Percentiles rank a stretch among this genome's conserved stretches.
Conservation (phyloP, 2,113 vertebrate genomes). For the Oryzias melastigma region DNA sequence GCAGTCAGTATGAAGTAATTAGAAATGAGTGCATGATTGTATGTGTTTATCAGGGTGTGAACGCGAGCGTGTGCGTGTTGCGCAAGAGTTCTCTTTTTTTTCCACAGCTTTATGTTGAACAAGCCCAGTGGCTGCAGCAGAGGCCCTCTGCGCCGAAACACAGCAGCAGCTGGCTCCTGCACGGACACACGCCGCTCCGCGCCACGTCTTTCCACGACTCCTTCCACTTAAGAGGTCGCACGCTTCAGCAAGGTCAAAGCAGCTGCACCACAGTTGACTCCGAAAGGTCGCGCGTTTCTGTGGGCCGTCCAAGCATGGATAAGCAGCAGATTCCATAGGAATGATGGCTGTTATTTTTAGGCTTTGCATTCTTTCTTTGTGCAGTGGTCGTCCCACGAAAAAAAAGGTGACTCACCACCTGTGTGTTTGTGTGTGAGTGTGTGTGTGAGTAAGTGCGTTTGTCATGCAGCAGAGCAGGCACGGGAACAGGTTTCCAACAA, state of each 20-base stretch:
- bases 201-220: conserved; percentile 26
- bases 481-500: conserved; percentile 64
- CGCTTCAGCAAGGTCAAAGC: conserved; percentile 35
- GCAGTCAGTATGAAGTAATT: conserved; percentile 20
- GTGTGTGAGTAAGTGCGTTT: conserved; percentile 47
- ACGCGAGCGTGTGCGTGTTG: conserved; percentile 43
- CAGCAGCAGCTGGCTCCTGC: conserved; percentile 41
- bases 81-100: conserved; percentile 49
- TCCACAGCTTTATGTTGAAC: conserved; percentile 41
- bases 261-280: conserved; percentile 27
- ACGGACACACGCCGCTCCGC: conserved; percentile 17
- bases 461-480: conserved; percentile 55
- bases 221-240: conserved; percentile 31
- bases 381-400: conserved; percentile 55
- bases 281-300: conserved; percentile 47
- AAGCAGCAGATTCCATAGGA: conserved; percentile 54
- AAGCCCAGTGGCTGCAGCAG: conserved; percentile 36
- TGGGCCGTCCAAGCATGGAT: conserved; percentile 48
- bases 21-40: conserved; percentile 29
- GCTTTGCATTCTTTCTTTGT: conserved; percentile 53
- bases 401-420: conserved; percentile 62
- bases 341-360: conserved; percentile 67
- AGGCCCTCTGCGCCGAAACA: conserved; percentile 28
- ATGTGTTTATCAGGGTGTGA: conserved; percentile 30
- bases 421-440: conserved; percentile 39